Base-by-base conservation (phyloP, 2,888 invertebrate species). In the Lacanobia wlatinum region DNA sequence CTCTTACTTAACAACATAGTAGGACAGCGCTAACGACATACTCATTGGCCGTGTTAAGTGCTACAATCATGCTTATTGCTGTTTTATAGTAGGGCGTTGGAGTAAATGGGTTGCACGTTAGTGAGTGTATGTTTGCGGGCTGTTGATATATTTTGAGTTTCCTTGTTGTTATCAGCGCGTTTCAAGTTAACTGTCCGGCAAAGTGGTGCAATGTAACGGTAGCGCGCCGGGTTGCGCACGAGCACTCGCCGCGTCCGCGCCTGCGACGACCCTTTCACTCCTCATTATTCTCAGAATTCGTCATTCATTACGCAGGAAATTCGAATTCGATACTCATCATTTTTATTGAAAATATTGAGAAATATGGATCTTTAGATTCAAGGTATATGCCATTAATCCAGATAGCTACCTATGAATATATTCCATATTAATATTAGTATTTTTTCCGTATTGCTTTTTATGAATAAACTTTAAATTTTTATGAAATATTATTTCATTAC, bases 151-250 rank as follows among this genome's bases (percentile, higher is more conserved):
- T 83, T 69, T 72, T 79, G 21, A 59, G 59, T 76, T 72, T 65
- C 69, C 71, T 55, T 72, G 58, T 70, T 72, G 63, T 65, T 81
- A 80, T 74, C 61, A 52, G 70, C 63, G 76, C 84, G 85, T 83
- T 84, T 87, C 87, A 87, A 85, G 86, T 85, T 92, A 93, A 92
- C 92, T 91, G 92, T 92, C 90, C 89, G 83, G 81, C 80, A 87
- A 93, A 94, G 88, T 94, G 91, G 92, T 93, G 92, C 92, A 93
- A 89, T 77, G 74, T 94, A 94, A 94, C 94, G 94, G 93, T 93
- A 90, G 86, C 87, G 88, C 88, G 88, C 84, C 76, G 84, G 85
- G 92, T 89, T 90, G 90, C 93, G 93, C 93, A 92, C 92, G 93
- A 93, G 84, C 89, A 87, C 82, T 79, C 76, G 68, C 78, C 61